phyloP scores from a whole-genome alignment of 1,140 invertebrate species.

The Euglossa dilemma region DNA sequence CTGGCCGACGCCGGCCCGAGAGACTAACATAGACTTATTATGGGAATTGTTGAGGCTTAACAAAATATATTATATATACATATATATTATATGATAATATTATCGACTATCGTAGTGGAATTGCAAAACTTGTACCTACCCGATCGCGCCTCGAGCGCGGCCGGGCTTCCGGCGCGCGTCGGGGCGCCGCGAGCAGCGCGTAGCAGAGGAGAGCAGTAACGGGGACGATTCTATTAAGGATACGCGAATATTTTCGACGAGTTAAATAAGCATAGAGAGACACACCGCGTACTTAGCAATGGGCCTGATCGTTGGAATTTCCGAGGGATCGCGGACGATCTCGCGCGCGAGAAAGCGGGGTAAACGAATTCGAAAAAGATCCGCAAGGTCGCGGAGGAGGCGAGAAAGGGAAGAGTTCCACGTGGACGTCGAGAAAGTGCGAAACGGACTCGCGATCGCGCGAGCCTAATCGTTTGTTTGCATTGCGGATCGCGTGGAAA shows the following conservation, averaged over 20 bases:
- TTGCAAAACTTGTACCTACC: conserved; percentile 70
- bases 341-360: neutral
- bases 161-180: conserved; percentile 9
- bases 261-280: conserved; percentile 60
- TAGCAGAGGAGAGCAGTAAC: conserved; percentile 4
- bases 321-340: conserved; percentile 56
- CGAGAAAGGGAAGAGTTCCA: neutral
- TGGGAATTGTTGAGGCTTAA: conserved; percentile 77
- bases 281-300: conserved; percentile 48
- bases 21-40: conserved; percentile 71
- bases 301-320: conserved; percentile 55
- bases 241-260: conserved; percentile 63
- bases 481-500: neutral
- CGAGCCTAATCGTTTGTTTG: neutral
- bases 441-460: neutral
- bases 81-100: conserved; percentile 60
- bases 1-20: conserved; percentile 5
- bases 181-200: neutral
- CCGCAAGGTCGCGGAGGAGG: neutral
- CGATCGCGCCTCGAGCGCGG: conserved; percentile 22
- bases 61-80: conserved; percentile 69
- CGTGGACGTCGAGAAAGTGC: neutral
- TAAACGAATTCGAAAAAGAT: neutral
- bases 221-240: conserved; percentile 39
- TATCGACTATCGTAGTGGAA: conserved; percentile 70